Evolutionary conservation across 2,113 vertebrate species (phyloP).

Genomic region (Antigone vipio): DNA sequence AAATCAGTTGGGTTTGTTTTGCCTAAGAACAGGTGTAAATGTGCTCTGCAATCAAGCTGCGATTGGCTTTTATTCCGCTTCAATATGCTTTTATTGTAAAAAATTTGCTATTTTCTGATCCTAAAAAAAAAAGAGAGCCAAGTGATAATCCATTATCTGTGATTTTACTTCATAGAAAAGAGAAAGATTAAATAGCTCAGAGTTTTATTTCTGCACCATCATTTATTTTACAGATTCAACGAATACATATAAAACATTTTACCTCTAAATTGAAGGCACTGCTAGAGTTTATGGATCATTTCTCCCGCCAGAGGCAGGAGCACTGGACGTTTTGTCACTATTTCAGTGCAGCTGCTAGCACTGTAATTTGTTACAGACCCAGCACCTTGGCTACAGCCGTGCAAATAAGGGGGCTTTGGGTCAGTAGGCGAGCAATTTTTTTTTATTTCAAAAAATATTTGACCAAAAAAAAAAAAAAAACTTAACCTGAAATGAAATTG

Average conservation of each 20-base stretch:
- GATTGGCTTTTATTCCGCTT: conserved; percentile 11
- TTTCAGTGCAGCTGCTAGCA: neutral
- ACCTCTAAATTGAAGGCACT: neutral
- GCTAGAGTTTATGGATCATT: conserved; percentile 22
- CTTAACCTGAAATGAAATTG: neutral
- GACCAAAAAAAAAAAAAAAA: neutral
- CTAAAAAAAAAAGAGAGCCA: neutral
- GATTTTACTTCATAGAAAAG: neutral
- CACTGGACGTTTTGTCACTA: neutral
- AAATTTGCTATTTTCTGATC: neutral
- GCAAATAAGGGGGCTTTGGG: neutral
- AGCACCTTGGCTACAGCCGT: neutral
- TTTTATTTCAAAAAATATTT: neutral
- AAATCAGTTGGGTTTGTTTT: neutral
- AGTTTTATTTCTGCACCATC: neutral
- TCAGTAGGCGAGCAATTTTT: neutral
- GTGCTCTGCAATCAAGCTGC: neutral
- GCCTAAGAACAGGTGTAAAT: neutral
- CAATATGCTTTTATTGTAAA: neutral
- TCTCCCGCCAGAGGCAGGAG: neutral
- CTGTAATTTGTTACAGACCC: neutral
- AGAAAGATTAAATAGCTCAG: neutral
- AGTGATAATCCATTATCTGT: neutral
- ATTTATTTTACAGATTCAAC: conserved; percentile 9
- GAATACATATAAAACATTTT: conserved; percentile 18